A percentile compares a stretch with the other conserved stretches of the same genome.
These are phyloP conservation scores for Axis porcinus DNA, from an alignment of 2,113 vertebrate species.

Conservation along the genomic window DNA sequence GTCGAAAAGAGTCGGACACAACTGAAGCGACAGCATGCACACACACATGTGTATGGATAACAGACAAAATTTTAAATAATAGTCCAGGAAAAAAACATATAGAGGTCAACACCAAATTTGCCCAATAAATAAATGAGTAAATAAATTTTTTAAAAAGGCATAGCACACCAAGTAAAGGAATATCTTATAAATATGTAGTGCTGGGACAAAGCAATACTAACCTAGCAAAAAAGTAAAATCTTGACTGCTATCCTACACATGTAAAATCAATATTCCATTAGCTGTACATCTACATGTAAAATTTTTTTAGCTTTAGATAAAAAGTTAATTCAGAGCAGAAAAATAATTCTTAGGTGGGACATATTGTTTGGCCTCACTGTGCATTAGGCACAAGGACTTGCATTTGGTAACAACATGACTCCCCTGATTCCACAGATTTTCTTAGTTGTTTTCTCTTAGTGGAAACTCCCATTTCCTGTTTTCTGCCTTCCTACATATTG, in stretches of 20 bases:
- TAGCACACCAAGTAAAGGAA: neutral
- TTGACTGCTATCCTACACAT: neutral
- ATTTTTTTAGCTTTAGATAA: neutral
- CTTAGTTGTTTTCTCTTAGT: neutral
- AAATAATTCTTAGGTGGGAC: neutral
- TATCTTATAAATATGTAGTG: neutral
- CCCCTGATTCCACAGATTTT: neutral
- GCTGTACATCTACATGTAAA: neutral
- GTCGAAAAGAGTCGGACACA: neutral
- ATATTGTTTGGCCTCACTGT: neutral
- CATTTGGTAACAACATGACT: neutral
- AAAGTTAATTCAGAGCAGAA: neutral
- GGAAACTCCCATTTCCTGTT: neutral
- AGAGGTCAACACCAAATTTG: neutral
- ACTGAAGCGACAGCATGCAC: neutral
- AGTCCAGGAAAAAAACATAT: neutral
- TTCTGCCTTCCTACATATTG: neutral
- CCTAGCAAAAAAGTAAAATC: neutral
- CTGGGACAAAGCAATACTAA: neutral
- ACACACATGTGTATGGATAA: neutral
- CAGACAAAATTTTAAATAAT: neutral
- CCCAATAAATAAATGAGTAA: neutral
- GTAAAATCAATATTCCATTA: neutral
- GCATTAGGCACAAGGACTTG: neutral
- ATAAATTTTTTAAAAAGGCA: neutral